phyloP scores from a whole-genome alignment of 1,140 invertebrate species.

The Copidosoma floridanum region DNA sequence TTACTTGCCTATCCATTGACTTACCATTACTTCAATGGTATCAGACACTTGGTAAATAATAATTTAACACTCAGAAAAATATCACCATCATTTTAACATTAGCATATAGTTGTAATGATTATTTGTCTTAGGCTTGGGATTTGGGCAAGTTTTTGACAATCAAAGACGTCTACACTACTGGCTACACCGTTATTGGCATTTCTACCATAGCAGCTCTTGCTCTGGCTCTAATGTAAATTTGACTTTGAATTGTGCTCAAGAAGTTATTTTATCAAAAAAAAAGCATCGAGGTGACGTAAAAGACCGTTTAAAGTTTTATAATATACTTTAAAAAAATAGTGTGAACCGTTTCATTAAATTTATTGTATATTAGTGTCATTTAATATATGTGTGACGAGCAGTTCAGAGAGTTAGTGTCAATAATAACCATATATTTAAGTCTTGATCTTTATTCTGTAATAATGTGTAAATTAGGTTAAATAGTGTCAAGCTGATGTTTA shows the following conservation, averaged over 20 bases:
- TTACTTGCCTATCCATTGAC: conserved; percentile 64
- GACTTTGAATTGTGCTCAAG: no score
- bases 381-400: no score
- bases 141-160: conserved; percentile 67
- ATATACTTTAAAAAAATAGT: conserved; percentile 4
- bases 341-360: no score
- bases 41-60: conserved; percentile 65
- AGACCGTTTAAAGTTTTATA: not conserved
- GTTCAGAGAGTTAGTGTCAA: no score
- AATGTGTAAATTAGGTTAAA: no score
- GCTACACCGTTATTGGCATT: conserved; percentile 62
- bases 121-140: conserved; percentile 62
- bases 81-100: not conserved
- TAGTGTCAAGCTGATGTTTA: no score
- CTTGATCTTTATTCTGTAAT: no score
- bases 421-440: no score
- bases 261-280: conserved; percentile 26
- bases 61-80: no score
- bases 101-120: not conserved
- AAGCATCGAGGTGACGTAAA: conserved; percentile 12
- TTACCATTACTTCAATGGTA: conserved; percentile 69
- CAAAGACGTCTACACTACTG: conserved; percentile 70
- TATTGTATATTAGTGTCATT: no score
- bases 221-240: conserved; percentile 39
- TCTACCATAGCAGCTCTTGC: conserved; percentile 42